These are phyloP conservation scores for Periplaneta americana DNA, from an alignment of 1,140 invertebrate genomes.

Conservation along the genomic window DNA sequence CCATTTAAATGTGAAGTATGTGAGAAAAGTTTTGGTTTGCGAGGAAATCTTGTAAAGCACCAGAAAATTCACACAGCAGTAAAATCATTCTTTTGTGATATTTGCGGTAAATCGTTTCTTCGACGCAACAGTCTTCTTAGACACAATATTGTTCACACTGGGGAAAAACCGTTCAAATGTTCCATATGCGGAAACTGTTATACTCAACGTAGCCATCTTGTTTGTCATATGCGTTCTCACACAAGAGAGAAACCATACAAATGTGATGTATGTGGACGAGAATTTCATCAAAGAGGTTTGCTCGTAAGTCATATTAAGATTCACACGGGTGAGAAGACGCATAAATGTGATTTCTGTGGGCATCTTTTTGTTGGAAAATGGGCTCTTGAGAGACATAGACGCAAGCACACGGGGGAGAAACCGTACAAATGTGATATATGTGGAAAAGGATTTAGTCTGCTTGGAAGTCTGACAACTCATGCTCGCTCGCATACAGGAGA, in stretches of 20 bases:
- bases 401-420: neutral
- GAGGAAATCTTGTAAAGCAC: neutral
- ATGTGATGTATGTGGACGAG: neutral
- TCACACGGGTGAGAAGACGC: too few relatives aligned
- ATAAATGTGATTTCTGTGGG: too few relatives aligned
- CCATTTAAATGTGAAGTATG: constrained; percentile 62
- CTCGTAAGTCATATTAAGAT: too few relatives aligned
- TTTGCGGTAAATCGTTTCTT: neutral
- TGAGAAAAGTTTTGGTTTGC: constrained; percentile 43
- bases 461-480: too few relatives aligned
- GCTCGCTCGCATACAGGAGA: too few relatives aligned
- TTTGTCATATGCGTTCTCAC: neutral
- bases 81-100: neutral
- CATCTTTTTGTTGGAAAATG: neutral
- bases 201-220: neutral
- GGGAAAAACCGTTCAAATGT: neutral
- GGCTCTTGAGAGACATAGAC: neutral
- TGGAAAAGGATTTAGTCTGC: too few relatives aligned
- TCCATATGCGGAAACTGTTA: neutral
- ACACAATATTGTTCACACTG: neutral
- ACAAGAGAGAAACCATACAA: neutral
- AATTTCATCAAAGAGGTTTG: too few relatives aligned
- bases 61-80: neutral
- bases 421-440: neutral
- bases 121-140: neutral